These are phyloP conservation scores for Pristionchus maxplancki DNA, from an alignment of 2,888 invertebrate species.

Conservation along the genomic window DNA sequence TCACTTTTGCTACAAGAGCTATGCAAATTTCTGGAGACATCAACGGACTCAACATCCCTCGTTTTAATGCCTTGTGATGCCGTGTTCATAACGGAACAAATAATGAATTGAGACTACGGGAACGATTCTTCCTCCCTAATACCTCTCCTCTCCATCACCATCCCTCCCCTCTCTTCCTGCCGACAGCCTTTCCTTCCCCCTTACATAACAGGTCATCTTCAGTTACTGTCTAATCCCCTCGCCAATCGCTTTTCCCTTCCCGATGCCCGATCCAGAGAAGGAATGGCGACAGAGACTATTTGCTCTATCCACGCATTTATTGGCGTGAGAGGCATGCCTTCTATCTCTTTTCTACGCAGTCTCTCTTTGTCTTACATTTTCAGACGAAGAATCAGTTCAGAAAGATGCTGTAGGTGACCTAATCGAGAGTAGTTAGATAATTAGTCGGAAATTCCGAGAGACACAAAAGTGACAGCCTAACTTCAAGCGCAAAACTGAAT, in stretches of 20 bases:
- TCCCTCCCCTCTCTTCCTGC: neutral
- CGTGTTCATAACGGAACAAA: too few relatives aligned
- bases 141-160: neutral
- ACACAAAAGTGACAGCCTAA: slow-evolving; percentile 6
- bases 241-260: slow-evolving; percentile 19
- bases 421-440: neutral
- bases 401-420: too few relatives aligned
- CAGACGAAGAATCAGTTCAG: too few relatives aligned
- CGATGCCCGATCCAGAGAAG: neutral
- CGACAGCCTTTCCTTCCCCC: neutral
- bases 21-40: too few relatives aligned
- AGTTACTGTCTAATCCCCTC: slow-evolving; percentile 39
- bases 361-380: neutral
- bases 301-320: neutral
- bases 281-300: slow-evolving; percentile 18
- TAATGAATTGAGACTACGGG: too few relatives aligned
- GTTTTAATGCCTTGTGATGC: too few relatives aligned
- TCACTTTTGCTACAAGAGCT: too few relatives aligned
- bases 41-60: too few relatives aligned
- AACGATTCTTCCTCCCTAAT: neutral
- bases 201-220: slow-evolving; percentile 43
- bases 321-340: neutral
- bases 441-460: neutral
- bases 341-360: neutral
- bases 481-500: neutral